These are phyloP conservation scores for Thomomys bottae DNA, from an alignment of 2,113 vertebrate species.

Conservation along the genomic window DNA sequence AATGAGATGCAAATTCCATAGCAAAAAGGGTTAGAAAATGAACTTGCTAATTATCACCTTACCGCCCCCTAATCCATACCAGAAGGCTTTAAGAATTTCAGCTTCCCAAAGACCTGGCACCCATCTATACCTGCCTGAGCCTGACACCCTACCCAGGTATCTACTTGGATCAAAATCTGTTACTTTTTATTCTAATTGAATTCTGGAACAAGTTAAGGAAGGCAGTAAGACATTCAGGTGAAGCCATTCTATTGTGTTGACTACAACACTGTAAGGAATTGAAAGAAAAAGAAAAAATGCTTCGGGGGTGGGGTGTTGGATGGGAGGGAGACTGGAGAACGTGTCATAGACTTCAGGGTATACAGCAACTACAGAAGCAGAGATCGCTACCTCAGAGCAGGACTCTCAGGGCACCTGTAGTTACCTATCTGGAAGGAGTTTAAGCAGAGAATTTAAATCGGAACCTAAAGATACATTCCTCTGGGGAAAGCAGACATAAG, in stretches of 20 bases:
- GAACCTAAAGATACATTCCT: slow-evolving; percentile 40
- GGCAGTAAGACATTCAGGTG: neutral
- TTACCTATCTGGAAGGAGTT: neutral
- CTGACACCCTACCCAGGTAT: neutral
- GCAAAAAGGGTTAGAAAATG: neutral
- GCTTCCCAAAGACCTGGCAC: neutral
- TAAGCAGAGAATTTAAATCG: slow-evolving; percentile 28
- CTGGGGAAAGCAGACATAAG: slow-evolving; percentile 22
- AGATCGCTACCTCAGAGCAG: neutral
- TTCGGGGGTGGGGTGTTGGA: no score
- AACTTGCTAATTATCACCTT: neutral
- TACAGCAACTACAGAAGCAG: neutral
- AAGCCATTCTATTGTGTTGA: neutral
- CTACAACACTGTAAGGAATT: neutral
- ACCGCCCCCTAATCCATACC: neutral
- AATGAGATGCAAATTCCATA: neutral
- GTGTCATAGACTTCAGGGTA: neutral
- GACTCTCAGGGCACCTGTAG: neutral
- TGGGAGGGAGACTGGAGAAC: neutral
- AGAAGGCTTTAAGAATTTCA: neutral
- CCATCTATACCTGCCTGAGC: neutral
- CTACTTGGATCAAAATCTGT: neutral
- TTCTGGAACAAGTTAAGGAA: neutral
- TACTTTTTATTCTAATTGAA: slow-evolving; percentile 30
- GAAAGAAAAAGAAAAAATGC: neutral